Conservation (phyloP, 2,113 vertebrate genomes). For the Platysternon megacephalum region DNA sequence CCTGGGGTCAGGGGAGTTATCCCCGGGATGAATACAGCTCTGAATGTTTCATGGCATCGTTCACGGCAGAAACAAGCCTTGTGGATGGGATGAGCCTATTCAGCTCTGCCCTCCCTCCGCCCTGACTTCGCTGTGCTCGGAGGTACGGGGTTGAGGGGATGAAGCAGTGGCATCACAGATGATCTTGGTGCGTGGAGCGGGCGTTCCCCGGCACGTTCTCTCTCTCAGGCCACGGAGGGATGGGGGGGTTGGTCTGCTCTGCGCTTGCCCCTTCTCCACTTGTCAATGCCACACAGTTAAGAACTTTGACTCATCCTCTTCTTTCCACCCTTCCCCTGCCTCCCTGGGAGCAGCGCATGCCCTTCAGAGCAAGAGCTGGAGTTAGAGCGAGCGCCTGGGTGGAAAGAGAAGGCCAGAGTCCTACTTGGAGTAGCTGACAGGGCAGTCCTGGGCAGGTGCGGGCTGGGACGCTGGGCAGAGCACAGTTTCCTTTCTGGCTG, state of each 20-base stretch:
- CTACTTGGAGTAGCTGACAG: background rate
- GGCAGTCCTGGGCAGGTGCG: background rate
- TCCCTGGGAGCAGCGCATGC: background rate
- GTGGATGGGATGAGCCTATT: background rate
- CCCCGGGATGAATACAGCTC: background rate
- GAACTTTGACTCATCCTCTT: background rate
- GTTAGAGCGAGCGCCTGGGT: background rate
- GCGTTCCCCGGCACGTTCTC: background rate
- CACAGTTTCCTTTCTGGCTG: background rate
- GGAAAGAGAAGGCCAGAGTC: background rate
- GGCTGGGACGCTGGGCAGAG: background rate
- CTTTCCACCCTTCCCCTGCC: background rate
- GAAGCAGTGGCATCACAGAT: accelerated
- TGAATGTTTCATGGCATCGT: background rate
- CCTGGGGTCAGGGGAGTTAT: background rate
- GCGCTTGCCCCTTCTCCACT: background rate
- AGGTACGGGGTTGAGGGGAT: slow-evolving; percentile 10
- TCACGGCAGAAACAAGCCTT: slow-evolving; percentile 22
- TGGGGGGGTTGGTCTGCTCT: background rate
- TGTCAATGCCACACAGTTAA: background rate
- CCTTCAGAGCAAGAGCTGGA: slow-evolving; percentile 5
- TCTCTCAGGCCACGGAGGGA: background rate
- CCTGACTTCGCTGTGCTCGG: slow-evolving; percentile 14
- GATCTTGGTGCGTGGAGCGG: background rate
- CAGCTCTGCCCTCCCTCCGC: slow-evolving; percentile 10